Conservation (phyloP, 2,888 invertebrate species). For the Parochlus steinenii region DNA sequence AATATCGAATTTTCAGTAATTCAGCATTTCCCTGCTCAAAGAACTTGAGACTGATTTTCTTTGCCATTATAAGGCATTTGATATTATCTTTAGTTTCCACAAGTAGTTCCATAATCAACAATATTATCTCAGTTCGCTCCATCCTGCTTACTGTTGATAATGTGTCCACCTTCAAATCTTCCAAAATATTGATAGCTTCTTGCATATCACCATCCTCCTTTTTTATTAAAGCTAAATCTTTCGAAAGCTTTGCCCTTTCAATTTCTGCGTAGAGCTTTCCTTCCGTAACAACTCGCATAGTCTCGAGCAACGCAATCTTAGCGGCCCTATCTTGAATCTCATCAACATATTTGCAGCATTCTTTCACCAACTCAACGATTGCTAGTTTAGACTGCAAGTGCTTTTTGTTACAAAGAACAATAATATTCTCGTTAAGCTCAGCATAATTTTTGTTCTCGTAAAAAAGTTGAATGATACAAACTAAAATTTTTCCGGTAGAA, state of each 20-base stretch:
- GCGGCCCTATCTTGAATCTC: conserved; percentile 68
- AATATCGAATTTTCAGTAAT: conserved; percentile 31
- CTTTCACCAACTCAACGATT: conserved; percentile 82
- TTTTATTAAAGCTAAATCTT: conserved; percentile 59
- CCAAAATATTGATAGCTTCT: conserved; percentile 79
- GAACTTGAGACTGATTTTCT: conserved; percentile 85
- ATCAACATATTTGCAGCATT: conserved; percentile 74
- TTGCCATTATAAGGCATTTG: conserved; percentile 87
- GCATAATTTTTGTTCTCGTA: conserved; percentile 76
- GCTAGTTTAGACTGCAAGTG: conserved; percentile 78
- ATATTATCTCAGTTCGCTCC: conserved; percentile 82
- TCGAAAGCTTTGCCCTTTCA: conserved; percentile 80
- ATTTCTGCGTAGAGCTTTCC: conserved; percentile 97
- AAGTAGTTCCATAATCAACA: conserved; percentile 92
- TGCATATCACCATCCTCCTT: conserved; percentile 59
- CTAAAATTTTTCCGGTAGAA: conserved; percentile 74
- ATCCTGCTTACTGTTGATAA: conserved; percentile 90
- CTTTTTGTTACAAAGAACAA: conserved; percentile 72
- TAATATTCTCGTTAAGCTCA: conserved; percentile 74
- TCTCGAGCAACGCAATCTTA: conserved; percentile 79
- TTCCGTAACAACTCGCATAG: conserved; percentile 75
- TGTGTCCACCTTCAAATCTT: conserved; percentile 74
- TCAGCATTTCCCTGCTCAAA: conserved; percentile 50
- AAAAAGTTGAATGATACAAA: conserved; percentile 73
- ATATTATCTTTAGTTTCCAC: conserved; percentile 81